Conservation (phyloP, 2,888 invertebrate species). For the Drosophila subquinaria region DNA sequence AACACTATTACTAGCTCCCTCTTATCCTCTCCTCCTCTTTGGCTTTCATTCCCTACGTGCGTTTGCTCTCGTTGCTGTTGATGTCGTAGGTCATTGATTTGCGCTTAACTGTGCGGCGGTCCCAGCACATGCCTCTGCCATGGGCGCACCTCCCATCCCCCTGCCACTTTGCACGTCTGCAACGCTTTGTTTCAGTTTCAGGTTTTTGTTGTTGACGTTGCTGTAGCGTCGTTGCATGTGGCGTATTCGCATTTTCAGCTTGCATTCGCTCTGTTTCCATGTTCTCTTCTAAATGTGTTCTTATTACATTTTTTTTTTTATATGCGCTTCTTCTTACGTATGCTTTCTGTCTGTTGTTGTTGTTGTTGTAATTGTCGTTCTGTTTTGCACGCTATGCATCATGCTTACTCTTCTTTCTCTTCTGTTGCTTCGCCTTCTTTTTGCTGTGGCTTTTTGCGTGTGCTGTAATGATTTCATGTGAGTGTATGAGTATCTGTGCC, state of each 20-base stretch:
- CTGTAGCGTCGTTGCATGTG: slow-evolving; percentile 67
- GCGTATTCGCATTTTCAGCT: slow-evolving; percentile 60
- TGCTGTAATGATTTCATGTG: slow-evolving; percentile 66
- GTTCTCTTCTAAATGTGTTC: slow-evolving; percentile 51
- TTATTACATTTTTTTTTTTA: slow-evolving; percentile 58
- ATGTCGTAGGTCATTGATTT: slow-evolving; percentile 83
- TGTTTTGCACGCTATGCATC: slow-evolving; percentile 43
- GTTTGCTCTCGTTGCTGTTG: slow-evolving; percentile 51
- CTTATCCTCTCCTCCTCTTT: slow-evolving; percentile 8
- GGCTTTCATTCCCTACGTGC: slow-evolving; percentile 23
- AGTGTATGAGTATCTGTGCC: slow-evolving; percentile 40
- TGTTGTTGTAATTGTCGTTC: slow-evolving; percentile 45
- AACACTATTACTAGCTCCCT: slow-evolving; percentile 43
- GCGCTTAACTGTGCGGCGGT: slow-evolving; percentile 65
- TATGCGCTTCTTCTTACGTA: slow-evolving; percentile 51
- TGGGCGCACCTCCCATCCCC: slow-evolving; percentile 17
- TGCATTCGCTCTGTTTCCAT: slow-evolving; percentile 50
- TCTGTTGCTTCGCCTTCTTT: slow-evolving; percentile 4
- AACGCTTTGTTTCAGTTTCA: slow-evolving; percentile 61
- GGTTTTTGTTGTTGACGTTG: slow-evolving; percentile 42
- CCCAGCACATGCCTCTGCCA: slow-evolving; percentile 44
- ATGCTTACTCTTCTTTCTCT: slow-evolving; percentile 19
- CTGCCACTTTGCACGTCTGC: slow-evolving; percentile 26
- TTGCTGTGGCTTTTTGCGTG: slow-evolving; percentile 31
- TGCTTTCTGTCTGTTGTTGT: slow-evolving; percentile 34